Percentiles rank a stretch among this genome's conserved stretches.
phyloP scores from a whole-genome alignment of 2,888 invertebrate species.

The Piscicola geometra region DNA sequence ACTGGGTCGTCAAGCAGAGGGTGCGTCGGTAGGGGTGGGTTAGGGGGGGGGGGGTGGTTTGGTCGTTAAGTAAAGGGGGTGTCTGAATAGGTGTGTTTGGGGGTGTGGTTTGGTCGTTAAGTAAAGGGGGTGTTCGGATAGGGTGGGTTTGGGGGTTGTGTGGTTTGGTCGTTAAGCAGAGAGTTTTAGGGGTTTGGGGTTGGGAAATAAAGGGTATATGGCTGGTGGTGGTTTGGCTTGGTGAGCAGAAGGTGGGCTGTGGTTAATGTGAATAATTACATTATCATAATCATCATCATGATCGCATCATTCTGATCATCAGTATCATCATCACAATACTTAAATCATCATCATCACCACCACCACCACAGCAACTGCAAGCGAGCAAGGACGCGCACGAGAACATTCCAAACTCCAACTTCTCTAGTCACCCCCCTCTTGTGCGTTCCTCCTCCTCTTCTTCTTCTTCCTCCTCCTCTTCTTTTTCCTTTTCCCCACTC shows the following conservation, averaged over 20 bases:
- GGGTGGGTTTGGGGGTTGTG: too few relatives aligned
- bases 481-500: neutral
- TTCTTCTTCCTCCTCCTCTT: neutral
- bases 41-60: neutral
- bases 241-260: too few relatives aligned
- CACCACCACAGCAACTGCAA: constrained; percentile 12
- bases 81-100: neutral
- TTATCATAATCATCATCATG: constrained; percentile 4
- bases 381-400: neutral
- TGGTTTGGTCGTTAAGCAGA: too few relatives aligned
- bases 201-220: too few relatives aligned
- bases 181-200: too few relatives aligned
- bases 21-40: too few relatives aligned
- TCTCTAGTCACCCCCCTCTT: constrained; percentile 25
- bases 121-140: too few relatives aligned
- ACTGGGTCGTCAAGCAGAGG: constrained; percentile 51
- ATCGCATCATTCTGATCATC: neutral
- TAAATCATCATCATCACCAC: neutral
- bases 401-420: constrained; percentile 11
- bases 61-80: too few relatives aligned
- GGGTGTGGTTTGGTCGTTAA: neutral
- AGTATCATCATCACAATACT: constrained; percentile 6
- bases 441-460: neutral
- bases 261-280: neutral
- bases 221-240: too few relatives aligned